Evolutionary conservation across 2,113 vertebrate genomes (phyloP).

Genomic region (Arothron firmamentum): DNA sequence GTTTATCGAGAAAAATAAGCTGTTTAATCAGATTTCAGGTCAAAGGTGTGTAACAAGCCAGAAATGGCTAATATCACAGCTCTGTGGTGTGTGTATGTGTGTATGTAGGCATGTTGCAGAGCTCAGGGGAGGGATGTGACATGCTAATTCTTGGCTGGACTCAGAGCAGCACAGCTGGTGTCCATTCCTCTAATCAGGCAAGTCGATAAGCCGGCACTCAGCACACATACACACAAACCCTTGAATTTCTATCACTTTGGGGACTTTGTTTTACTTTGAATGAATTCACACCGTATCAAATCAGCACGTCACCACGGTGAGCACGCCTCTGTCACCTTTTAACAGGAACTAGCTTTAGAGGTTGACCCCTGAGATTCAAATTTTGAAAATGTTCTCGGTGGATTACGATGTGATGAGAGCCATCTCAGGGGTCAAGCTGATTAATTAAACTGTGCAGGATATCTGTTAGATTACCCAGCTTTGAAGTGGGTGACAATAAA

Average conservation of each 20-base stretch:
- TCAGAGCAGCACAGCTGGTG: conserved; percentile 49
- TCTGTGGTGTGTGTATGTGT: not conserved
- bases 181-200: conserved; percentile 52
- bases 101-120: conserved; percentile 18
- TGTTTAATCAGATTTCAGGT: not conserved
- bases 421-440: conserved; percentile 11
- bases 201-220: conserved; percentile 36
- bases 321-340: not conserved
- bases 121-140: conserved; percentile 29
- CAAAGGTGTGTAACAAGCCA: not conserved
- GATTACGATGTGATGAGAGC: conserved; percentile 10
- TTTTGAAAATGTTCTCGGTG: not conserved
- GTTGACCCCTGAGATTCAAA: not conserved
- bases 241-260: no score
- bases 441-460: conserved; percentile 52
- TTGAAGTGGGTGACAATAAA: conserved; percentile 24
- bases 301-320: conserved; percentile 35
- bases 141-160: conserved; percentile 19
- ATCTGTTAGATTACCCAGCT: conserved; percentile 34
- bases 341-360: no score
- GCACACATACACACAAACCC: conserved; percentile 12
- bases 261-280: no score
- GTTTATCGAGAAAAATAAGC: not conserved
- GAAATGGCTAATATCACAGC: not conserved
- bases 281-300: conserved; percentile 15